phyloP scores from a whole-genome alignment of 2,113 vertebrate genomes.

The Sardina pilchardus region DNA sequence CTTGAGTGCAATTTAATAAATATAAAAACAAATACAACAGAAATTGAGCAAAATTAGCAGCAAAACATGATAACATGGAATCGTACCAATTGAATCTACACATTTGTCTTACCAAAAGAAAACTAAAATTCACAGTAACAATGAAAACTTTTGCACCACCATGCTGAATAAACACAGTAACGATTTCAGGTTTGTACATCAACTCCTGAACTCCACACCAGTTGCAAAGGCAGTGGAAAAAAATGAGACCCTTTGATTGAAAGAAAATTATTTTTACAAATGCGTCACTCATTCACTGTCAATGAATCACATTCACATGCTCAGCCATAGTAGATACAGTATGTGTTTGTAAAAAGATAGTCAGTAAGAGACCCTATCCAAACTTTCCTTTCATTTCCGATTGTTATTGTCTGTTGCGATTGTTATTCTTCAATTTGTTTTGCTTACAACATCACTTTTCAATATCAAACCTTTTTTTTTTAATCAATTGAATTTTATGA shows the following conservation, averaged over 20 bases:
- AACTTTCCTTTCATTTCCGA: background rate
- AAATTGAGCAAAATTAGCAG: conserved; percentile 57
- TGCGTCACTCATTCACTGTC: conserved; percentile 71
- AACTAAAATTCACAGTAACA: conserved; percentile 39
- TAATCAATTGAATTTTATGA: background rate
- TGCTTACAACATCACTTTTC: background rate
- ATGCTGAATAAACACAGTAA: conserved; percentile 27
- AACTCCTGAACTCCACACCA: background rate
- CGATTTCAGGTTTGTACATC: background rate
- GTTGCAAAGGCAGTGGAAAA: conserved; percentile 32
- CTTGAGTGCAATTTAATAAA: conserved; percentile 48
- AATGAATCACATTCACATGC: conserved; percentile 76
- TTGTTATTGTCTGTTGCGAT: conserved; percentile 1
- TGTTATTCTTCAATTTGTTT: background rate
- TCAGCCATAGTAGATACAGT: conserved; percentile 46
- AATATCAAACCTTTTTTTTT: conserved; percentile 8
- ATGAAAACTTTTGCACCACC: conserved; percentile 7
- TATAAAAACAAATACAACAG: conserved; percentile 47
- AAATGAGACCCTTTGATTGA: conserved; percentile 49
- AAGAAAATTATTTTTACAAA: conserved; percentile 62
- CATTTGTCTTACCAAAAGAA: conserved; percentile 48
- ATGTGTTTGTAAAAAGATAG: conserved; percentile 61
- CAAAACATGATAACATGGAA: conserved; percentile 46
- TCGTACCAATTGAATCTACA: conserved; percentile 37
- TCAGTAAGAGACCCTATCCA: conserved; percentile 49